A percentile compares a stretch with the other conserved stretches of the same genome.
These are phyloP conservation scores for Anthophora plumipes DNA, from an alignment of 2,888 invertebrate genomes.

Conservation along the genomic window DNA sequence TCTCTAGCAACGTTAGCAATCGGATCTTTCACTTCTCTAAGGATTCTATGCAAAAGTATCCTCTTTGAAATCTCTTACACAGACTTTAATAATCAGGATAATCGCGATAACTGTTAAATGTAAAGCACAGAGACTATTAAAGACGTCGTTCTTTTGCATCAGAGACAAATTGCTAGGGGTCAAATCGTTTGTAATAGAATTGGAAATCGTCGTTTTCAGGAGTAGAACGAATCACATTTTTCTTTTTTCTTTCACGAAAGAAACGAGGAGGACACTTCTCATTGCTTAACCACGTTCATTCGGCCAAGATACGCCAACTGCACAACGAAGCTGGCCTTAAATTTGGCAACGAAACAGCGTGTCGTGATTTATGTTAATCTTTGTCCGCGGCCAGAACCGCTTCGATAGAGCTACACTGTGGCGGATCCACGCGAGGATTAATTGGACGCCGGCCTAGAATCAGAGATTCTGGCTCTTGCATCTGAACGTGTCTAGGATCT, in stretches of 20 bases:
- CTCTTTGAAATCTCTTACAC: constrained; percentile 1
- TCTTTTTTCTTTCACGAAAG: background rate
- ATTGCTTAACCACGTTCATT: background rate
- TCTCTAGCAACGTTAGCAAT: constrained; percentile 33
- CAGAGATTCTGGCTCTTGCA: background rate
- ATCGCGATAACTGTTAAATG: constrained; percentile 25
- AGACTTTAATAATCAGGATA: background rate
- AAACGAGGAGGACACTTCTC: background rate
- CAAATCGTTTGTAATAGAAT: background rate
- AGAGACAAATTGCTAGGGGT: constrained; percentile 14
- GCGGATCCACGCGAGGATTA: constrained; percentile 17
- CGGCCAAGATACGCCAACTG: background rate
- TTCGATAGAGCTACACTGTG: constrained; percentile 32
- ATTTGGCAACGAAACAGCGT: constrained; percentile 29
- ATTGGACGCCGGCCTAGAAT: constrained; percentile 23
- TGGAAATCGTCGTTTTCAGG: constrained; percentile 1
- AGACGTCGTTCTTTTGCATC: constrained; percentile 23
- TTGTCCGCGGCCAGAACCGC: constrained; percentile 11
- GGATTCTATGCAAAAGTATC: background rate
- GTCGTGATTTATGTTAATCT: constrained; percentile 42
- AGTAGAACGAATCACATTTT: background rate
- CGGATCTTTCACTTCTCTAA: constrained; percentile 10
- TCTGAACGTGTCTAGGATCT: background rate
- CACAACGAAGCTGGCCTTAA: constrained; percentile 9
- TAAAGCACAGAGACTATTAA: constrained; percentile 27